Evolutionary conservation across 1,140 invertebrate species (phyloP), one percentile per base, ranked within the genome.

Genomic region (Muscidifurax raptorellus): DNA sequence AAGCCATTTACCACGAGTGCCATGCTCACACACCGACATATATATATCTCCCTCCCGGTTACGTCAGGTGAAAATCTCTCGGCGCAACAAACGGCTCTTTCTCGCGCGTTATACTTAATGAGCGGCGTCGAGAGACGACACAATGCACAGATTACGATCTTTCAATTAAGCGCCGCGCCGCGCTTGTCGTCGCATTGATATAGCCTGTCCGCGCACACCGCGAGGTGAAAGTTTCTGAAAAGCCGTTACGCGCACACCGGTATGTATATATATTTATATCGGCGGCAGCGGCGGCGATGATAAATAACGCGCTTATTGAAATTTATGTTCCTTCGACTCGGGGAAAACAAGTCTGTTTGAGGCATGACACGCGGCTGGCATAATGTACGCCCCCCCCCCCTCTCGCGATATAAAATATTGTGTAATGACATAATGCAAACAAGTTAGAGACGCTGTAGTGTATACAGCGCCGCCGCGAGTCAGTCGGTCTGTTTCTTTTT

Each of bases 371-470:
- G 64, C 18, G 52, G 52, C 83, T 85, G 78, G 83, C 78, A 85
- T 85, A 80, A 85, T 80, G 71, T 80, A 52, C 83, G 52, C 36
- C 75, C 78, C 69, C 5, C 27, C 52, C n/a, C n/a, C n/a, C n/a
- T n/a, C n/a, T n/a, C n/a, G n/a, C 78, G 77, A 84, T 84, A 84
- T 84, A 80, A 84, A 84, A 85, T 82, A 85, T 85, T 82, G 84
- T 85, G 84, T 82, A 85, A 85, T 85, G 84, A 85, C 80, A 85
- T 85, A 85, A 85, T 82, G 80, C 84, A 85, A 85, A 85, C 47
- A 77, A 81, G 84, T 81, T 76, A 30, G 59, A 66, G 78, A 69
- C 67, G 83, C n/a, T 22, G 13, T 25, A 40, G 0, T 10, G 22
- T 30, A 2, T 0, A 13, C 7, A 18, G 27, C 22, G 18, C 27